Percentiles rank a stretch among this genome's conserved stretches.
Evolutionary conservation across 1,140 invertebrate species (phyloP).

Genomic region (Spodoptera frugiperda): DNA sequence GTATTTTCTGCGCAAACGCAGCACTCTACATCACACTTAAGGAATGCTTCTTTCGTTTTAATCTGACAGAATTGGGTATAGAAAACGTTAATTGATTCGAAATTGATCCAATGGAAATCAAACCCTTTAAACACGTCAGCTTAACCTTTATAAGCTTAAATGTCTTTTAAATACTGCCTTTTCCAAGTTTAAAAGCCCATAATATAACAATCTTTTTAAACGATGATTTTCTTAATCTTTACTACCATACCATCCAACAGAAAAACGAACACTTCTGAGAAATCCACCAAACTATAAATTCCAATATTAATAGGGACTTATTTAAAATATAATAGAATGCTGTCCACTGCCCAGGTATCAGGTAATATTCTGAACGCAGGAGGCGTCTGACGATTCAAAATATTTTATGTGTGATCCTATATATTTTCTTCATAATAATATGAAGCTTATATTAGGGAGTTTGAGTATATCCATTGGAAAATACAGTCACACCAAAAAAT

Average conservation of each 20-base stretch:
- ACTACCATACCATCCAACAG: not conserved
- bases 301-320: constrained; percentile 18
- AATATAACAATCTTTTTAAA: constrained; percentile 4
- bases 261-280: not conserved
- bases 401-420: not conserved
- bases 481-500: too few relatives aligned
- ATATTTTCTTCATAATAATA: too few relatives aligned
- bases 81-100: constrained; percentile 16
- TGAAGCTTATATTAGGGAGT: too few relatives aligned
- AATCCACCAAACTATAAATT: not conserved
- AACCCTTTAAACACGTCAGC: not conserved
- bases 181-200: too few relatives aligned
- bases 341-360: not conserved
- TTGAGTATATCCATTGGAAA: too few relatives aligned
- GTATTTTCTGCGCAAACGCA: constrained; percentile 46
- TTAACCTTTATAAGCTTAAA: not conserved
- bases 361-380: not conserved
- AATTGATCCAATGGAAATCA: constrained; percentile 3
- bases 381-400: not conserved
- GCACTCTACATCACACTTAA: constrained; percentile 7
- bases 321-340: constrained; percentile 3
- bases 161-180: too few relatives aligned
- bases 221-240: constrained; percentile 4
- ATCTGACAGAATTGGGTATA: constrained; percentile 16
- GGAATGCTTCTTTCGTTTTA: constrained; percentile 31